Evolutionary conservation across 2,797 vertebrate genomes (phyloP).

Genomic region (Esox masquinongy): DNA sequence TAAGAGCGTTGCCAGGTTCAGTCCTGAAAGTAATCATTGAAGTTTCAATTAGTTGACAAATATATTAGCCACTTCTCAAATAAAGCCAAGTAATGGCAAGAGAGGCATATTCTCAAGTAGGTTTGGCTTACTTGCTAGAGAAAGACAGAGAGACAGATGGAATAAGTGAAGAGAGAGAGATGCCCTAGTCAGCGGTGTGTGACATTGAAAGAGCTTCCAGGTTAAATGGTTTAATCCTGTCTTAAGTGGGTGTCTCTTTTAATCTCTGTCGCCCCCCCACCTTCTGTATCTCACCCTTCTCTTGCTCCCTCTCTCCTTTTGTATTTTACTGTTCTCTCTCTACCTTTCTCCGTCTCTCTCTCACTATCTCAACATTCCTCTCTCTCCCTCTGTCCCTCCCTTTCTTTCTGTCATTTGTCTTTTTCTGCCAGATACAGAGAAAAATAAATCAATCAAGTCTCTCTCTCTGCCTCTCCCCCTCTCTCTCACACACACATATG

Average conservation of each 20-base stretch:
- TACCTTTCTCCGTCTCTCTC: slow-evolving; percentile 22
- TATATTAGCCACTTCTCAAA: background rate
- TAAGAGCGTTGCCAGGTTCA: no score
- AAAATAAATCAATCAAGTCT: slow-evolving; percentile 55
- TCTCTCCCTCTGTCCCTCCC: slow-evolving; percentile 27
- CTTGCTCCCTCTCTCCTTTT: slow-evolving; percentile 26
- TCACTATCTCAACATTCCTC: slow-evolving; percentile 14
- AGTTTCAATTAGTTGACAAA: no score
- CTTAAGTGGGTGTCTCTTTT: slow-evolving; percentile 49
- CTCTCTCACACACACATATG: slow-evolving; percentile 1
- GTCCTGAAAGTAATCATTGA: no score
- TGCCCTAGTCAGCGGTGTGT: slow-evolving; percentile 20
- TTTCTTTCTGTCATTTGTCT: slow-evolving; percentile 39
- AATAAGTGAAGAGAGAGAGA: slow-evolving; percentile 19
- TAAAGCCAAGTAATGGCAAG: background rate
- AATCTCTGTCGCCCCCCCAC: slow-evolving; percentile 30
- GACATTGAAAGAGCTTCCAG: slow-evolving; percentile 46
- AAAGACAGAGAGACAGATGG: background rate
- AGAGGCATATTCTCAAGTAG: no score
- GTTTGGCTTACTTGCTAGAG: no score
- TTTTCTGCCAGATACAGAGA: slow-evolving; percentile 47
- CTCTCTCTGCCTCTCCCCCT: background rate
- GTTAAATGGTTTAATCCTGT: slow-evolving; percentile 57
- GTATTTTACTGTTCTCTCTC: slow-evolving; percentile 46
- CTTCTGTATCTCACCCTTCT: slow-evolving; percentile 9